Conservation (phyloP, 2,797 vertebrate genomes). For the Neomorphus geoffroyi region DNA sequence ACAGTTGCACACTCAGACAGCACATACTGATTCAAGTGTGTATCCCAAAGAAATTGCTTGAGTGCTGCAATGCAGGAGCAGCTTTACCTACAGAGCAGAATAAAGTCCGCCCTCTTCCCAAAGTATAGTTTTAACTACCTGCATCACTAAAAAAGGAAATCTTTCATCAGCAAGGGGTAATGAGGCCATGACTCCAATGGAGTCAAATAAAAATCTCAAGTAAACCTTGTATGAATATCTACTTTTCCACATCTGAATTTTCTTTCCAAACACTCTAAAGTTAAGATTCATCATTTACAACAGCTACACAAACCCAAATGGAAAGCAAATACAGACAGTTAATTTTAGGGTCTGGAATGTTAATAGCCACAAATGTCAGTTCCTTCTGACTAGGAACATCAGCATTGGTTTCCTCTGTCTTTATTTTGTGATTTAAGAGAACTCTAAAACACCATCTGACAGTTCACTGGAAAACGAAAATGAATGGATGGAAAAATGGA, state of each 20-base stretch:
- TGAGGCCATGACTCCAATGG: not conserved
- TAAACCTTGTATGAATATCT: not conserved
- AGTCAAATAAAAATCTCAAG: not conserved
- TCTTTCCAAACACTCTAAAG: not conserved
- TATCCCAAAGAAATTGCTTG: not conserved
- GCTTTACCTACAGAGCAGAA: not conserved
- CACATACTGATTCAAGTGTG: not conserved
- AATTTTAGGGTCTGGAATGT: not conserved
- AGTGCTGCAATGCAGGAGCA: not conserved
- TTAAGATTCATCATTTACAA: not conserved
- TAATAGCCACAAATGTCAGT: rapidly evolving
- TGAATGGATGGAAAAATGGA: not conserved
- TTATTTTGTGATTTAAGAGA: not conserved
- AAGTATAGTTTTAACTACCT: not conserved
- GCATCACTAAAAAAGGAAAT: not conserved
- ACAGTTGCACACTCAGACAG: not conserved
- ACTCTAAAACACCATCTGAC: not conserved
- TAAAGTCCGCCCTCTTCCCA: not conserved
- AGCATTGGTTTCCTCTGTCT: not conserved
- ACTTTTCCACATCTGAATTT: not conserved
- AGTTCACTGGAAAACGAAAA: too few relatives aligned
- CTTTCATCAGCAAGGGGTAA: not conserved
- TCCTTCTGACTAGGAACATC: not conserved
- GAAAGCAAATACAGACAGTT: not conserved
- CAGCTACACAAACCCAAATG: not conserved